phyloP scores from a whole-genome alignment of 2,888 invertebrate species.

The Cyclophora albipunctata region DNA sequence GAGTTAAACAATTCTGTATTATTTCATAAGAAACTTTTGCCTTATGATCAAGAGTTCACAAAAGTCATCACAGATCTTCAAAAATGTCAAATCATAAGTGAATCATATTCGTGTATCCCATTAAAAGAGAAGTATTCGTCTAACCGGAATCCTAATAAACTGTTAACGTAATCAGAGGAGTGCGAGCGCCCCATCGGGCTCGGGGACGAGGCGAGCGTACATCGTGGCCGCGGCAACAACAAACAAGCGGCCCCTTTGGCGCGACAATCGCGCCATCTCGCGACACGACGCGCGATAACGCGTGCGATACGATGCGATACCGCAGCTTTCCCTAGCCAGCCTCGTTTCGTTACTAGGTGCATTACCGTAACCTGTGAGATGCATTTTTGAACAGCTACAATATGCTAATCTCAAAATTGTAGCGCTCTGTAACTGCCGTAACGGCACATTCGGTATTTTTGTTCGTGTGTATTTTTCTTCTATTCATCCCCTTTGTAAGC shows the following conservation, averaged over 20 bases:
- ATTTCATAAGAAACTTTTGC: too few relatives aligned
- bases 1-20: too few relatives aligned
- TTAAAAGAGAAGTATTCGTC: neutral
- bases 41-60: too few relatives aligned
- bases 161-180: neutral
- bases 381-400: constrained; percentile 18
- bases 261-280: constrained; percentile 42
- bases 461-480: too few relatives aligned
- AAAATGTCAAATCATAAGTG: too few relatives aligned
- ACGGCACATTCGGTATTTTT: too few relatives aligned
- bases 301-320: constrained; percentile 23
- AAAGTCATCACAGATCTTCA: too few relatives aligned
- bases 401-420: neutral
- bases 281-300: constrained; percentile 33
- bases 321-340: constrained; percentile 25
- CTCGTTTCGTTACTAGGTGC: constrained; percentile 28
- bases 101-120: neutral
- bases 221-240: constrained; percentile 33
- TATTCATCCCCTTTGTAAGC: too few relatives aligned
- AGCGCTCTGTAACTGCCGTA: neutral
- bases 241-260: constrained; percentile 50
- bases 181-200: neutral
- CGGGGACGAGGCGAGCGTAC: neutral
- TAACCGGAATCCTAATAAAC: neutral
- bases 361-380: constrained; percentile 23